Base-by-base conservation (phyloP, 2,797 vertebrate species). In the Okamejei kenojei region DNA sequence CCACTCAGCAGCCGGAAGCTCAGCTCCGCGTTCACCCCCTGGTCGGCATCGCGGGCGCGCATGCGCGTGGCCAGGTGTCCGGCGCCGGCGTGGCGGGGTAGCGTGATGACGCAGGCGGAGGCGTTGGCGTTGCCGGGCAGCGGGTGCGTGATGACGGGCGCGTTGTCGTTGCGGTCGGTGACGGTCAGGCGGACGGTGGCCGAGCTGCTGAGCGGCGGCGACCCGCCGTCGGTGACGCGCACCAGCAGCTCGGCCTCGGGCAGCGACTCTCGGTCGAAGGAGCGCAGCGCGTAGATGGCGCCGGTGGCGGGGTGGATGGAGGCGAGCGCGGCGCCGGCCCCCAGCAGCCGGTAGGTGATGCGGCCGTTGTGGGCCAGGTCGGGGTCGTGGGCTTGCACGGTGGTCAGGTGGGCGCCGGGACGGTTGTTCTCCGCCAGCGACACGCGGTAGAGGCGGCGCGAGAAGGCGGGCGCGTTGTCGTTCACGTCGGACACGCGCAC, bases 251-350 rank as follows among this genome's bases (percentile, higher is more conserved):
- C 98, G 17, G 99, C 82, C 94, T 97, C 97, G 94, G 97, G 97
- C 94, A 98, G 97, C 11, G 97, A 96, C 94, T 99, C 98, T 0
- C 98, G 98, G 95, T 99, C 98, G 94, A 99, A 99, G n/a, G 97
- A 98, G 93, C 98, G 97, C 38, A 99, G 96, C 0, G 98, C 98
- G 45, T 99, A 99, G 88, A 99, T 96, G 9, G 98, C 97, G 9
- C 98, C 98, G 0, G 98, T 98, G 13, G 98, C 97, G 0, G 98
- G 98, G 93, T 99, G 98, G 7, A 99, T 97, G 0, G 98, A 99
- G 78, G 99, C 98, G 0, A 98, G 99, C 23, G 98, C 98, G 94
- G 98, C 98, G 77, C 98, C 95, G 0, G 98, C 96, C 0, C 98
- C 98, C 93, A 98, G 95, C 0, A 99, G 97, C 1, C 97, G 95